These are phyloP conservation scores for Dasysyrphus tricinctus DNA, from an alignment of 2,888 invertebrate species.

Conservation along the genomic window DNA sequence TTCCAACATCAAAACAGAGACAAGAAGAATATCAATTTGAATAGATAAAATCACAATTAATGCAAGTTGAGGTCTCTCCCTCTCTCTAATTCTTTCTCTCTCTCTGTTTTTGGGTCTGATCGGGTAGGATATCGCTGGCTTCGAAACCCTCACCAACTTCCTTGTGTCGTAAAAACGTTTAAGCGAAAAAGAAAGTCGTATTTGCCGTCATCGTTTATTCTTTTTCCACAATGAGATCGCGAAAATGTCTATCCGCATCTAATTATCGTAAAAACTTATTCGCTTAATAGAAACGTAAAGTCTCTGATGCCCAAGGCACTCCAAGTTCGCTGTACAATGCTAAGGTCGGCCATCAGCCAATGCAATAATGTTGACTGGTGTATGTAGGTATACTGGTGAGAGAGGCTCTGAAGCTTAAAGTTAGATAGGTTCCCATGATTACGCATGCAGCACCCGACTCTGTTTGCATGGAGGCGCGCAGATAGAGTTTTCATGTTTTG, in stretches of 20 bases:
- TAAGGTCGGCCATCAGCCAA: slow-evolving; percentile 40
- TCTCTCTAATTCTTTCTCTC: background rate
- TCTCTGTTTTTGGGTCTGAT: background rate
- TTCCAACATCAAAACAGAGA: slow-evolving; percentile 26
- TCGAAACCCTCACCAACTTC: slow-evolving; percentile 44
- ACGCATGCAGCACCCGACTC: slow-evolving; percentile 64
- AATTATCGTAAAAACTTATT: slow-evolving; percentile 74
- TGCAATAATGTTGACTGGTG: background rate
- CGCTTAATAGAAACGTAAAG: slow-evolving; percentile 71
- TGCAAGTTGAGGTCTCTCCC: slow-evolving; percentile 38
- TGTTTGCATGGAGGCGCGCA: slow-evolving; percentile 15
- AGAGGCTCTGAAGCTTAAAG: slow-evolving; percentile 17
- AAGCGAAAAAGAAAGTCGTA: slow-evolving; percentile 65
- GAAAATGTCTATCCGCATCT: slow-evolving; percentile 67
- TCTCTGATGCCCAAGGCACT: slow-evolving; percentile 9
- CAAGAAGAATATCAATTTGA: slow-evolving; percentile 68
- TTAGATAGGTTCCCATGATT: slow-evolving; percentile 70
- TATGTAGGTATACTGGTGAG: no score
- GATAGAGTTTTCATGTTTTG: slow-evolving; percentile 43
- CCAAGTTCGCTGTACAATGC: slow-evolving; percentile 28
- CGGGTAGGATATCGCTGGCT: slow-evolving; percentile 5
- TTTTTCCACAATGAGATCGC: slow-evolving; percentile 54
- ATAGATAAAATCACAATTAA: slow-evolving; percentile 74
- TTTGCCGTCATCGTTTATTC: slow-evolving; percentile 12
- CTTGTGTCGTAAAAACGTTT: slow-evolving; percentile 51